Evolutionary conservation across 2,797 vertebrate genomes (phyloP), one percentile per base, ranked within the genome.

Genomic region (Astyanax mexicanus): DNA sequence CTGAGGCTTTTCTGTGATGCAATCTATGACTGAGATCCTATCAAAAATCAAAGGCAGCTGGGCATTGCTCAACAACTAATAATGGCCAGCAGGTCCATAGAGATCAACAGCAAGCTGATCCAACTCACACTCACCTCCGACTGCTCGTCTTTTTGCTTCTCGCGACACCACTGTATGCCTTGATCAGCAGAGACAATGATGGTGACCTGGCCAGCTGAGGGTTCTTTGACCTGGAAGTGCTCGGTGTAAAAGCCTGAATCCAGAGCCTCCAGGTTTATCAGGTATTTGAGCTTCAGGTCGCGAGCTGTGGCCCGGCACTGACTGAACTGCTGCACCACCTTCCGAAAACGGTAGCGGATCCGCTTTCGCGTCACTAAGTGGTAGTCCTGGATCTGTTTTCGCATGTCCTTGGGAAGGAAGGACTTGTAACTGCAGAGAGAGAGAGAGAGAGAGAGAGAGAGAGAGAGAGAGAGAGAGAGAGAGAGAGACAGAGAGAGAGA

Each of bases 271-370:
- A 99, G 91, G 89, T 95, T 99, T 88, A 98, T 98, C 83, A 99
- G 93, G 89, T 99, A 99, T 73, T 98, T 99, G 80, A 99, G 95
- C 88, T 96, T 97, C 84, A 99, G 92, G 88, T 97, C 96, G 60
- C 93, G 95, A 62, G 95, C 93, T 23, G 96, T 95, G 83, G 95
- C 95, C 88, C 95, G 96, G 90, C 97, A 99, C 69, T 98, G 96
- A 44, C 93, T 93, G 87, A 99, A 98, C 80, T 98, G 97, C 84
- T 95, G 95, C 88, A 99, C 96, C 88, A 99, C 99, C 86, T 86
- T 95, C 80, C 90, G 93, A 88, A 99, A 99, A 83, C 97, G 94
- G 81, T 95, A 97, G 70, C 98, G 94, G 89, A 99, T 99, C 82
- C 98, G 92, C 83, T 98, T 99, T 35, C 98, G 92, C 0, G 97